phyloP scores from a whole-genome alignment of 2,113 vertebrate genomes.

The Myodes glareolus region DNA sequence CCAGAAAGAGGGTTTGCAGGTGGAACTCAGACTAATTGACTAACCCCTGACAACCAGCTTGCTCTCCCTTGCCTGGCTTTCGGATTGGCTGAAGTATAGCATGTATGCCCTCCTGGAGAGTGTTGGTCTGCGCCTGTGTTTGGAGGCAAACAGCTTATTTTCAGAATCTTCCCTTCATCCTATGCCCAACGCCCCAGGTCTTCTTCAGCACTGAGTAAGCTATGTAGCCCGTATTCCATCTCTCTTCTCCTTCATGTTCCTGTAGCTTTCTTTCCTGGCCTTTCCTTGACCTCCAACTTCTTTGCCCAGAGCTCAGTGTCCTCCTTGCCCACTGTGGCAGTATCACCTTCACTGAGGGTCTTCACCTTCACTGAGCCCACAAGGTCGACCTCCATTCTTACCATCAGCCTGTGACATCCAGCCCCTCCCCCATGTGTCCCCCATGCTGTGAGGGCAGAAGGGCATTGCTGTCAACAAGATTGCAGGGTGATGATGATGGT shows the following conservation, averaged over 20 bases:
- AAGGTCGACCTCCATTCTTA: neutral
- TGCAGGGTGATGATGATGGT: neutral
- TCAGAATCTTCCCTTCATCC: neutral
- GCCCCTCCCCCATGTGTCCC: neutral
- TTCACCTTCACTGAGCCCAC: neutral
- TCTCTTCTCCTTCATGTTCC: no score
- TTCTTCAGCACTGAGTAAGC: neutral
- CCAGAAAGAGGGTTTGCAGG: neutral
- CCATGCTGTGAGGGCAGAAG: neutral
- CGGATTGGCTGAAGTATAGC: neutral
- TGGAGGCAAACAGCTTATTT: neutral
- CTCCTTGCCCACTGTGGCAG: rapidly evolving
- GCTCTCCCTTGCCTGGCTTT: neutral
- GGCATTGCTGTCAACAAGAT: no score
- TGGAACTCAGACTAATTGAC: neutral
- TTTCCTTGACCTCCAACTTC: neutral
- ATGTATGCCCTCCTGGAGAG: neutral
- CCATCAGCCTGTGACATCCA: neutral
- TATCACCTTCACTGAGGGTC: neutral
- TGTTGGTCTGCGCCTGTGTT: neutral
- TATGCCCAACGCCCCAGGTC: neutral
- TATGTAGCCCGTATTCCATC: rapidly evolving
- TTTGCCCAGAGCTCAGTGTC: neutral
- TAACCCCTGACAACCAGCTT: neutral
- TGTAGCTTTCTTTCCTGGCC: neutral